Evolutionary conservation across 2,113 vertebrate genomes (phyloP).

Genomic region (Stigmatopora argus): DNA sequence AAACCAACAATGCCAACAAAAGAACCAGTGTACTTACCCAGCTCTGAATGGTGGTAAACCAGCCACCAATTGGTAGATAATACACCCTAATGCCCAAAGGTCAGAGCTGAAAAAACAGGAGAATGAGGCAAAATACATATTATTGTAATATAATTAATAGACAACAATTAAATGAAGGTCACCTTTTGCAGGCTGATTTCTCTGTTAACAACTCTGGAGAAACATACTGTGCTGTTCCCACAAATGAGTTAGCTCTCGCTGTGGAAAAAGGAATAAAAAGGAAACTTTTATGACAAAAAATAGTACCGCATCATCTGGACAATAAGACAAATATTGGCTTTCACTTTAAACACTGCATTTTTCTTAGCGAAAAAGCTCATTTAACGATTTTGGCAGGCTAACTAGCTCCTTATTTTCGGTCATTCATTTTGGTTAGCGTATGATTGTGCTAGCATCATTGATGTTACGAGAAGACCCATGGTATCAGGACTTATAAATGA

Average conservation of each 20-base stretch:
- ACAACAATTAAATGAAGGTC: conserved; percentile 31
- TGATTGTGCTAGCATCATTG: too few relatives aligned
- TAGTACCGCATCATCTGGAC: background rate
- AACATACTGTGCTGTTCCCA: conserved; percentile 97
- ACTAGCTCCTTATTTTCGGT: too few relatives aligned
- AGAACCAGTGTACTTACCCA: conserved; percentile 74
- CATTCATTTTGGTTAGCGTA: too few relatives aligned
- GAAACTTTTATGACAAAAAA: background rate
- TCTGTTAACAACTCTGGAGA: conserved; percentile 97
- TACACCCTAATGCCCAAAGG: conserved; percentile 97
- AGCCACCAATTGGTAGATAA: conserved; percentile 97
- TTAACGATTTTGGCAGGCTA: too few relatives aligned
- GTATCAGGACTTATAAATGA: too few relatives aligned
- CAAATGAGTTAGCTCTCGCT: conserved; percentile 97
- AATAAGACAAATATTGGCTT: background rate
- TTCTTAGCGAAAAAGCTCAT: too few relatives aligned
- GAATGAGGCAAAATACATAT: background rate
- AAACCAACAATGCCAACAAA: too few relatives aligned
- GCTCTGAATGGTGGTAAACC: conserved; percentile 97
- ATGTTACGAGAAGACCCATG: too few relatives aligned
- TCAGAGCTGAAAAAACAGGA: conserved; percentile 75
- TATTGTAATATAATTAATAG: background rate
- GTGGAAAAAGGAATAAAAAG: conserved; percentile 33
- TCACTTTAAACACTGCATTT: too few relatives aligned
- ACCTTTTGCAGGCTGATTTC: conserved; percentile 99